Evolutionary conservation across 2,113 vertebrate species (phyloP), one percentile per base, ranked within the genome.

Genomic region (Barbus barbus): DNA sequence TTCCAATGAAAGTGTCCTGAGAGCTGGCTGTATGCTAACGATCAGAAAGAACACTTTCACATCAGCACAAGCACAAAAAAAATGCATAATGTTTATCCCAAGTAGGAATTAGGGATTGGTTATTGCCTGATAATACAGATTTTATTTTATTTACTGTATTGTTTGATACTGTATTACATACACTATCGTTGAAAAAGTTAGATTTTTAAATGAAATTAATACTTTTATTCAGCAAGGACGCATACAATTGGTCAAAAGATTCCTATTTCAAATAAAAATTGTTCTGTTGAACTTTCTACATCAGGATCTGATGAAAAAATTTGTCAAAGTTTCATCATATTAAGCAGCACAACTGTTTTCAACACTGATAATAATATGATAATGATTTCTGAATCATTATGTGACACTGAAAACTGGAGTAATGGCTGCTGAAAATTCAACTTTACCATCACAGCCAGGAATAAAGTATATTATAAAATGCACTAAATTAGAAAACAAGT

Each of bases 1-100:
- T 84, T 84, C 71, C 82, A 71, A 14, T 26, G 67, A 71, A 24
- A 28, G 18, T 74, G 48, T 86, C 71, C 69, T 82, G 44, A 77
- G 48, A 56, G 36, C 83, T 53, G 24, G 67, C 18, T 53, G 13
- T 78, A 53, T 74, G 5, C 38, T 31, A 51, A 67, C 41, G 13
- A 67, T 61, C 48, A 67, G 14, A 48, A 4, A 12, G 24, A 56
- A 58, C 8, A 26, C 79, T 85, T 82, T 82, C 48, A 46, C 84
- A 78, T 65, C 51, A 63, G 26, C 38, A 7, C 22, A 44, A 44
- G 31, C 8, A 20, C 31, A 36, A 36, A 36, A 36, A n/a, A 24
- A 24, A 48, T 1, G 2, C 67, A 2, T 56, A 56, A 56, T n/a
- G 53, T 1, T 8, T 53, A 53, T 53, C 18, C 2, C 18, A 71